Evolutionary conservation across 2,113 vertebrate genomes (phyloP).

Genomic region (Crypturellus undulatus): DNA sequence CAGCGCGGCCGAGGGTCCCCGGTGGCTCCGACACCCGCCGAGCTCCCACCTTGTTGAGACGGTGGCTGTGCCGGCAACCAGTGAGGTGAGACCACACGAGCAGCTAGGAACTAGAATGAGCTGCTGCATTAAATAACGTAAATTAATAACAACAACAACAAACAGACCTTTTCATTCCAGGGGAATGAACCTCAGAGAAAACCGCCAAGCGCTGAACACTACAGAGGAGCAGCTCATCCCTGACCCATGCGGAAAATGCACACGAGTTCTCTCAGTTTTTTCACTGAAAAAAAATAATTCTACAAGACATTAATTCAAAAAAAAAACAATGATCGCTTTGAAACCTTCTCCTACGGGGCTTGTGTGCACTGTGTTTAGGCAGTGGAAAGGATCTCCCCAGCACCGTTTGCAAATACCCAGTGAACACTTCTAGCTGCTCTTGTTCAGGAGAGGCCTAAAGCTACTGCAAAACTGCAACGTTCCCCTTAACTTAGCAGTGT

Average conservation of each 20-base stretch:
- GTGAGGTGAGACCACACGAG: constrained; percentile 32
- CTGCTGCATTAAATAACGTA: constrained; percentile 23
- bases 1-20: no score
- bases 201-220: background rate
- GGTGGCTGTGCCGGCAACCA: constrained; percentile 51
- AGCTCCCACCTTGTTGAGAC: constrained; percentile 53
- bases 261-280: rapidly evolving
- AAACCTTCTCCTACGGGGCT: no score
- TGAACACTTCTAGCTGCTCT: background rate
- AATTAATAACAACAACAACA: background rate
- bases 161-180: background rate
- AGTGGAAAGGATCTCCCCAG: no score
- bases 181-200: background rate
- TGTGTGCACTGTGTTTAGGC: no score
- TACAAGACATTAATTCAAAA: no score
- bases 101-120: constrained; percentile 61
- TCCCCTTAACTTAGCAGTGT: background rate
- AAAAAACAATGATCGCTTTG: no score
- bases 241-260: background rate
- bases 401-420: background rate
- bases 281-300: no score
- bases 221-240: background rate
- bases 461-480: background rate
- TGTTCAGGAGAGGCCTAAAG: background rate
- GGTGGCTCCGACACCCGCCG: no score